Evolutionary conservation across 2,113 vertebrate genomes (phyloP).

Genomic region (Grus americana): DNA sequence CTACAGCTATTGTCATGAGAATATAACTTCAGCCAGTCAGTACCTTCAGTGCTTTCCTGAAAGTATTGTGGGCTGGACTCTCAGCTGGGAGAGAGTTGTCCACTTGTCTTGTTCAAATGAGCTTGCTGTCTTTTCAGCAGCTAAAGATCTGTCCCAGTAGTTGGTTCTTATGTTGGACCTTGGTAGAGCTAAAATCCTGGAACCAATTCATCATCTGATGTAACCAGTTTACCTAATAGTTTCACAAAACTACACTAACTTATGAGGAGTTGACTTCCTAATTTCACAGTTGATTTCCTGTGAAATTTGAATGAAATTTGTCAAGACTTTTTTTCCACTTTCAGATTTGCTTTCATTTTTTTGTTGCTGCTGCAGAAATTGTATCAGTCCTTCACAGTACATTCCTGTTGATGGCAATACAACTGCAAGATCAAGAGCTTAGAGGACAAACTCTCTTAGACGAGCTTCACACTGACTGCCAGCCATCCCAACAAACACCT

Average conservation of each 20-base stretch:
- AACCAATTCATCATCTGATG: not conserved
- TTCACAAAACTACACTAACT: not conserved
- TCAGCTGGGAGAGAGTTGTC: not conserved
- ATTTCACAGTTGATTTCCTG: not conserved
- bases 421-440: not conserved
- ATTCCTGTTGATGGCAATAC: not conserved
- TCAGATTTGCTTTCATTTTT: not conserved
- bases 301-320: not conserved
- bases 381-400: not conserved
- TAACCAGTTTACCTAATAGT: not conserved
- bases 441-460: not conserved
- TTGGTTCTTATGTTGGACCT: not conserved
- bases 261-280: not conserved
- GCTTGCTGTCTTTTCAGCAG: not conserved
- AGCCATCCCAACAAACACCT: not conserved
- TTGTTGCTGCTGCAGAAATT: not conserved
- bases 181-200: not conserved
- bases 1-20: not conserved
- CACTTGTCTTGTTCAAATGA: not conserved
- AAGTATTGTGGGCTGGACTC: not conserved
- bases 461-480: not conserved
- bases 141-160: not conserved
- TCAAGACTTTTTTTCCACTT: not conserved
- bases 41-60: not conserved
- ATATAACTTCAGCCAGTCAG: not conserved